Conservation (phyloP, 2,797 vertebrate species). For the Babyrousa celebensis region DNA sequence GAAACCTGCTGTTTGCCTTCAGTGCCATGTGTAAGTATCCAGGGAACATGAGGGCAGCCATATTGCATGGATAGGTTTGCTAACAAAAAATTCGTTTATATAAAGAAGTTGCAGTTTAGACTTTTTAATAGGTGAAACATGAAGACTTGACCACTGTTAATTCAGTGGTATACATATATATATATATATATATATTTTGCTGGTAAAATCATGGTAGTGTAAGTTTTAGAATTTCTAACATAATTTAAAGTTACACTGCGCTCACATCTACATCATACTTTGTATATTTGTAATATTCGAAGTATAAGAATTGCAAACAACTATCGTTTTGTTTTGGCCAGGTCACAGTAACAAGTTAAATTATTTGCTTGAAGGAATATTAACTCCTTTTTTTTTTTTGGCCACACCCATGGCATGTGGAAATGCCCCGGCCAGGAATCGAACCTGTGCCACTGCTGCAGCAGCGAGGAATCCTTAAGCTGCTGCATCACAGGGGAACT, state of each 20-base stretch:
- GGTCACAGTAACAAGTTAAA: slow-evolving; percentile 32
- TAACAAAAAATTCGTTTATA: slow-evolving; percentile 34
- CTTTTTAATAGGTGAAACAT: slow-evolving; percentile 46
- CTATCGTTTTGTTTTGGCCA: slow-evolving; percentile 38
- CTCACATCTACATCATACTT: background rate
- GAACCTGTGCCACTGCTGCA: no score
- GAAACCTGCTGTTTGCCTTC: slow-evolving; percentile 68
- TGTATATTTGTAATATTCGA: slow-evolving; percentile 16
- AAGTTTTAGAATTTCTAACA: slow-evolving; percentile 43
- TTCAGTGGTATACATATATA: background rate
- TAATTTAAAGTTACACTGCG: background rate
- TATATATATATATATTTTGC: background rate
- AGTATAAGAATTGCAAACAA: slow-evolving; percentile 51
- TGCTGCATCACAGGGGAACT: no score
- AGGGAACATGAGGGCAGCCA: slow-evolving; percentile 56
- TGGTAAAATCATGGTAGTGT: slow-evolving; percentile 43
- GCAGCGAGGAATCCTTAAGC: no score
- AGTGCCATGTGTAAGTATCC: slow-evolving; percentile 78
- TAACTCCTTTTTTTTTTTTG: background rate
- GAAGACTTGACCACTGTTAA: slow-evolving; percentile 6
- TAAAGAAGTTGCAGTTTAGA: slow-evolving; percentile 49
- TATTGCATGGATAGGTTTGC: slow-evolving; percentile 60
- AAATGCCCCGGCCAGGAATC: no score
- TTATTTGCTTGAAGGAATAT: background rate
- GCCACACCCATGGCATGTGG: no score